Evolutionary conservation across 2,113 vertebrate species (phyloP), one percentile per base, ranked within the genome.

Genomic region (Aegotheles bennettii): DNA sequence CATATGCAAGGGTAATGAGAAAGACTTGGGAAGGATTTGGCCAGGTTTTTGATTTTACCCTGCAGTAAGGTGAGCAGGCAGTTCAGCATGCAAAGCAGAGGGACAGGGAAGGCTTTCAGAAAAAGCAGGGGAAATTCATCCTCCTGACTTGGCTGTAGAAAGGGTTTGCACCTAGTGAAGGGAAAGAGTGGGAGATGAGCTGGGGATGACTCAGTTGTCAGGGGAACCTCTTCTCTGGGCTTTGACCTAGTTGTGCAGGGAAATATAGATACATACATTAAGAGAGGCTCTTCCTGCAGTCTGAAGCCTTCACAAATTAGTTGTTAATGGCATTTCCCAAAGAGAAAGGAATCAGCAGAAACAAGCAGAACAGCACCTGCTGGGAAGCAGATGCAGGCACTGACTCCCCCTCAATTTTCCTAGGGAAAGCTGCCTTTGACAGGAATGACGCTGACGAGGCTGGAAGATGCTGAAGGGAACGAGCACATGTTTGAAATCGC

Each of bases 401-500:
- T 96, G 35, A 83, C 38, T 81, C 28, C 50, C 93, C 63, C 71
- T 95, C 36, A 42, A 61, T 90, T 96, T 63, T 91, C 93, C 53
- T 90, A 99, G 99, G 99, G 99, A 96, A 98, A 97, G 94, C 96
- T 99, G 81, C 96, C 98, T 26, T 93, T 99, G 89, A 95, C 97
- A 2, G 99, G 99, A 91, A 98, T 99, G 97, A 98, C 96, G 3
- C 98, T 99, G 91, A 98, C 97, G 20, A 99, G 98, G 97, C 97
- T 97, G 31, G 99, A 99, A 84, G 99, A 99, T 60, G 92, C 93
- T 0, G 99, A 99, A 75, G 98, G 84, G n/a, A 97, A 95, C 4
- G 98, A 99, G 84, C 98, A 97, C 74, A 93, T 98, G 42, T 99
- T 99, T 98, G 99, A 99, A 97, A 99, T 99, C 31, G 94, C 99